phyloP scores from a whole-genome alignment of 1,140 invertebrate genomes.

The Parapsyche elsis region DNA sequence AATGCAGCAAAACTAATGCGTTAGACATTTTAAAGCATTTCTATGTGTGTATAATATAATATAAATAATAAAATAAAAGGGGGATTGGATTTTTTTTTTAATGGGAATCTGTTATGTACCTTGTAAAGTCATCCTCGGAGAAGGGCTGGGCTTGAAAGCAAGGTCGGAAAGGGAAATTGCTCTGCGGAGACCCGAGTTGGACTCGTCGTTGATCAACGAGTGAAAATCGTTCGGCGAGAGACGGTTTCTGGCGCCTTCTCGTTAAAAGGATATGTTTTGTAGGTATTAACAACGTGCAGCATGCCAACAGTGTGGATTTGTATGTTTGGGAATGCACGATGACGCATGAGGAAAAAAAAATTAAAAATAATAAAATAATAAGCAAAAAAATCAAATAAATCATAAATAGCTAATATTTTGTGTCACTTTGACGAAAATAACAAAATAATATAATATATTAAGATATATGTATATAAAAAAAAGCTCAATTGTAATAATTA shows the following conservation, averaged over 20 bases:
- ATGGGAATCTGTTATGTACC: constrained; percentile 55
- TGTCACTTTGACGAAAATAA: no score
- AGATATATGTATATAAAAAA: no score
- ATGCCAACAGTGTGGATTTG: constrained; percentile 36
- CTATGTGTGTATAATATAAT: no score
- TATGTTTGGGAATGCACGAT: constrained; percentile 21
- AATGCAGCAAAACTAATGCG: no score
- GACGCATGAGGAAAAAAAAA: constrained; percentile 41
- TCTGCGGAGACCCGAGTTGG: constrained; percentile 63
- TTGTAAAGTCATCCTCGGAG: constrained; percentile 65
- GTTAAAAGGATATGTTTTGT: constrained; percentile 35
- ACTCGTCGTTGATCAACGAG: constrained; percentile 59
- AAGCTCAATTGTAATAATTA: no score
- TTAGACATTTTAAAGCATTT: no score
- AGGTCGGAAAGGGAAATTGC: constrained; percentile 66
- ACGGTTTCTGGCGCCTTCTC: constrained; percentile 51
- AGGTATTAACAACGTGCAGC: constrained; percentile 45
- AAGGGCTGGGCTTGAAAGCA: constrained; percentile 66
- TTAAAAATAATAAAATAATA: constrained; percentile 36
- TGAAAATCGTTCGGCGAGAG: constrained; percentile 50
- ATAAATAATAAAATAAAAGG: no score
- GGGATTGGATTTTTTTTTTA: no score
- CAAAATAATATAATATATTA: no score
- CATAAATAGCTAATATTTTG: no score
- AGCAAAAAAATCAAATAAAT: constrained; percentile 19